These are phyloP conservation scores for Archocentrus centrarchus DNA, from an alignment of 2,113 vertebrate species.

Conservation along the genomic window DNA sequence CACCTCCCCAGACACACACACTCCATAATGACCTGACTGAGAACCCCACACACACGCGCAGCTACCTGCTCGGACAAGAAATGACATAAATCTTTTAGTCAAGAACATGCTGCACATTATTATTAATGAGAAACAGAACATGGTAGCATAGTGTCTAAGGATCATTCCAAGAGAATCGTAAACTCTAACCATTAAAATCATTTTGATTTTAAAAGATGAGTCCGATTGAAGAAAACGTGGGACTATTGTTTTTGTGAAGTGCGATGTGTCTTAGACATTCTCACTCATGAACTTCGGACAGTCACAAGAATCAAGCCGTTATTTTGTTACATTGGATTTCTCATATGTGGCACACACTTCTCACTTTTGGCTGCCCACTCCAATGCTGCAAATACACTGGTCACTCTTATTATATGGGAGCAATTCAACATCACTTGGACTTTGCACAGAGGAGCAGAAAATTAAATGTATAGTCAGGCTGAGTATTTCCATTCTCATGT, in stretches of 20 bases:
- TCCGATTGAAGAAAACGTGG: not conserved
- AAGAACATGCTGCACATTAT: not conserved
- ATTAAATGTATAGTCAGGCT: not conserved
- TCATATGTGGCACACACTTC: fast-evolving
- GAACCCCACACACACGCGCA: conserved; percentile 41
- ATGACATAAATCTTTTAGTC: not conserved
- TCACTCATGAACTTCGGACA: not conserved
- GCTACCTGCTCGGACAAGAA: conserved; percentile 54
- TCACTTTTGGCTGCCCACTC: not conserved
- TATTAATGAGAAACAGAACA: not conserved
- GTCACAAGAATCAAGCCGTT: not conserved
- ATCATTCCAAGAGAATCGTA: not conserved
- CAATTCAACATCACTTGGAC: not conserved
- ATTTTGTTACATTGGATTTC: not conserved
- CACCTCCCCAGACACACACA: conserved; percentile 47
- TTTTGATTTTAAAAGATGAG: not conserved
- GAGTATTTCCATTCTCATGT: not conserved
- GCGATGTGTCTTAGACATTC: not conserved
- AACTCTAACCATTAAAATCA: not conserved
- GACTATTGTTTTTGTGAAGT: not conserved
- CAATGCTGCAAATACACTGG: not conserved
- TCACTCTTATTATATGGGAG: fast-evolving
- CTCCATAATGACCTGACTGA: conserved; percentile 63
- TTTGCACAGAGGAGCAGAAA: not conserved
- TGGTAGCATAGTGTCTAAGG: not conserved